phyloP scores from a whole-genome alignment of 2,113 vertebrate genomes.

The Lonchura striata region DNA sequence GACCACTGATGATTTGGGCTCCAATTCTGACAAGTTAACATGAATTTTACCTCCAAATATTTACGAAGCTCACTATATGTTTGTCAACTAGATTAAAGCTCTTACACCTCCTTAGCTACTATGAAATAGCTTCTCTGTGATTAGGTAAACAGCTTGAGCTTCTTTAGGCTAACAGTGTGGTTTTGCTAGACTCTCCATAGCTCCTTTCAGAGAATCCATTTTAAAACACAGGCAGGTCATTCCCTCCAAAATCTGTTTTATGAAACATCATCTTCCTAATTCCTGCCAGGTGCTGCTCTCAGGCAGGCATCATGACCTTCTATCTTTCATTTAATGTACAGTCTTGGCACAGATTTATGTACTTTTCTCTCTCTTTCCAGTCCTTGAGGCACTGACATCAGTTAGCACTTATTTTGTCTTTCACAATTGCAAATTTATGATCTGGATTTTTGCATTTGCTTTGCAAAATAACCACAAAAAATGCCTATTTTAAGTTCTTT shows the following conservation, averaged over 20 bases:
- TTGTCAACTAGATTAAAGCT: background rate
- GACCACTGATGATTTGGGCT: background rate
- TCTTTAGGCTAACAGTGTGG: fast-evolving
- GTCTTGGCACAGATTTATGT: background rate
- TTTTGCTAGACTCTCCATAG: background rate
- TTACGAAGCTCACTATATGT: background rate
- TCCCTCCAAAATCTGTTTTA: background rate
- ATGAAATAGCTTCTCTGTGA: background rate
- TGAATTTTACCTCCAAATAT: background rate
- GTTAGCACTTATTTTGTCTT: background rate
- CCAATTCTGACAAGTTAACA: background rate
- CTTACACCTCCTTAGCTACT: background rate
- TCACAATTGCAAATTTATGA: background rate
- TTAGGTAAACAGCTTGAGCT: background rate
- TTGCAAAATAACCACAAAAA: background rate
- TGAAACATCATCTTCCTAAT: background rate
- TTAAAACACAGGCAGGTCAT: background rate
- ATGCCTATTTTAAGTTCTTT: background rate
- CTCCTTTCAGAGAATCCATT: background rate
- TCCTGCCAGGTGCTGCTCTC: background rate
- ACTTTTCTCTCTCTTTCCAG: background rate
- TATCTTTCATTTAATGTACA: background rate
- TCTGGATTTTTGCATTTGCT: background rate
- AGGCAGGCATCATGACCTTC: background rate
- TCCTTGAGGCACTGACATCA: background rate